A percentile compares a stretch with the other conserved stretches of the same genome.
phyloP scores from a whole-genome alignment of 2,797 vertebrate genomes.

The Helostoma temminkii region DNA sequence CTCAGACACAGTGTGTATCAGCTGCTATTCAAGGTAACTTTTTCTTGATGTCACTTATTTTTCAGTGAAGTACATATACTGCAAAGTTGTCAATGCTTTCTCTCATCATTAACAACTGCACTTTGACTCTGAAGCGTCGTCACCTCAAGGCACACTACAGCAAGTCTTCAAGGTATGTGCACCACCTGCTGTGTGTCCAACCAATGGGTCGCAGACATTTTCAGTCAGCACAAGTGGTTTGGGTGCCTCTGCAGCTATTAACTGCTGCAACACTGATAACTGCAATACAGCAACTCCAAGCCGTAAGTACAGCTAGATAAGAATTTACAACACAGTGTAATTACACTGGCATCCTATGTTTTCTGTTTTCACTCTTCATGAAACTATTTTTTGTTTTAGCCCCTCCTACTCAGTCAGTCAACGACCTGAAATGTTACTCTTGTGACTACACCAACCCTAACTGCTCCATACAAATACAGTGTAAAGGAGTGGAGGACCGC shows the following conservation, averaged over 20 bases:
- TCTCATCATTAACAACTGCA: no score
- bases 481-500: not conserved
- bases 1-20: slow-evolving; percentile 23
- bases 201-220: not conserved
- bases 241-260: not conserved
- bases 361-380: not conserved
- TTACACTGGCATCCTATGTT: rapidly evolving
- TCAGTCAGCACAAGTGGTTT: not conserved
- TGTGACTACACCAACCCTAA: not conserved
- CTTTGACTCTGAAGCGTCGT: slow-evolving; percentile 9
- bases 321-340: no score
- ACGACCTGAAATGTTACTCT: not conserved
- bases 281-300: slow-evolving; percentile 21
- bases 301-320: slow-evolving; percentile 19
- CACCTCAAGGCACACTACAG: rapidly evolving
- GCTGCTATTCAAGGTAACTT: not conserved
- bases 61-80: no score
- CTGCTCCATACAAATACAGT: not conserved
- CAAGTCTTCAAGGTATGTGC: slow-evolving; percentile 30
- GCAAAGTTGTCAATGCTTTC: no score
- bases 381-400: slow-evolving; percentile 18
- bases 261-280: slow-evolving; percentile 40
- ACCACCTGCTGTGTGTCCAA: slow-evolving; percentile 16
- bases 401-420: rapidly evolving
- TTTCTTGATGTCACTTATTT: no score